Percentiles rank a stretch among this genome's conserved stretches.
Evolutionary conservation across 2,113 vertebrate species (phyloP).

Genomic region (Tangachromis dhanisi): DNA sequence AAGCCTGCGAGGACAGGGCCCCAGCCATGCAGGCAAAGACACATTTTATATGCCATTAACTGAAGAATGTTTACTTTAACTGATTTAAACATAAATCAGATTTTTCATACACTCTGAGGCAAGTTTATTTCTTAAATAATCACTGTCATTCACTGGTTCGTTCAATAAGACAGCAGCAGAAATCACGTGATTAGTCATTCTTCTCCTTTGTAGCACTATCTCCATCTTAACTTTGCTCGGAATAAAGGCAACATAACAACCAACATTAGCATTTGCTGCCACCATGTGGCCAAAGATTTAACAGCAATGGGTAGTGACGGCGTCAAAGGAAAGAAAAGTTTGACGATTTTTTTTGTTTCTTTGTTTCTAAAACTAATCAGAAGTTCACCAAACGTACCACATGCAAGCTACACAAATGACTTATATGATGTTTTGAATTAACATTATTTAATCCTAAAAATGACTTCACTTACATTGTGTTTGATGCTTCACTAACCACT

Average conservation of each 20-base stretch:
- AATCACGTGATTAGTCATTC: neutral
- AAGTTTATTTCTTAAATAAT: neutral
- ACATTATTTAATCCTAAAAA: neutral
- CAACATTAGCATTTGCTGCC: conserved; percentile 36
- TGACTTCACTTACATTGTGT: neutral
- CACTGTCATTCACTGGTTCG: neutral
- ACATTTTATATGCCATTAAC: neutral
- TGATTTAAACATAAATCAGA: neutral
- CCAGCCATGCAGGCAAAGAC: neutral
- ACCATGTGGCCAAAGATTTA: conserved; percentile 17
- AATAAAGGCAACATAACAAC: neutral
- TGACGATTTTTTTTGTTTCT: neutral
- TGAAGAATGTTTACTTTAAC: neutral
- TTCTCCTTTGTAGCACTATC: neutral
- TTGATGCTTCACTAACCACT: neutral
- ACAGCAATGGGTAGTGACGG: neutral
- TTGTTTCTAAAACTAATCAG: neutral
- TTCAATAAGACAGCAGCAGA: neutral
- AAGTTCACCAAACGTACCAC: neutral
- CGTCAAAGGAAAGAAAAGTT: neutral
- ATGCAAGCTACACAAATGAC: neutral
- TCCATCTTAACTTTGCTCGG: neutral
- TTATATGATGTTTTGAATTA: neutral
- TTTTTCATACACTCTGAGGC: neutral
- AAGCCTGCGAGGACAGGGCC: neutral